Evolutionary conservation across 2,888 invertebrate genomes (phyloP).

Genomic region (Megalurothrips usitatus): DNA sequence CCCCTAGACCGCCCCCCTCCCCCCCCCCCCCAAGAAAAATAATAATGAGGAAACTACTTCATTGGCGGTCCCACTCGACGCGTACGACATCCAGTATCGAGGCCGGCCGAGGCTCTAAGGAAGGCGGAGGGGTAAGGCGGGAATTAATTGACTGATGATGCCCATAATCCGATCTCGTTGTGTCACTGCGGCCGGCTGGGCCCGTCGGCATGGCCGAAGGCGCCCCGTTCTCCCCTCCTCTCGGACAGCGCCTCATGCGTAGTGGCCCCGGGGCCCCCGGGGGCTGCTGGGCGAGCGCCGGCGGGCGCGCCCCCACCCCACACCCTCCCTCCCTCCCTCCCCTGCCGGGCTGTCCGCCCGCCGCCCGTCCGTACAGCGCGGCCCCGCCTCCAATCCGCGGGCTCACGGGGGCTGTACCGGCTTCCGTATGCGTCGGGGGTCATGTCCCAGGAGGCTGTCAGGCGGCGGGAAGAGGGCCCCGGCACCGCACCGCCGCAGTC

Average conservation of each 20-base stretch:
- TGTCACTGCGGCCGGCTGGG: background rate
- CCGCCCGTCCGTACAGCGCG: background rate
- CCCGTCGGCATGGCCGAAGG: too few species aligned
- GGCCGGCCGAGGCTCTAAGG: too few species aligned
- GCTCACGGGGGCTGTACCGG: background rate
- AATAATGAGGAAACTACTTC: too few species aligned
- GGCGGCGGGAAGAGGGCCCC: background rate
- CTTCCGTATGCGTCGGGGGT: slow-evolving; percentile 19
- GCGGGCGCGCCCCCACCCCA: background rate
- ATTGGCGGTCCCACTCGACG: too few species aligned
- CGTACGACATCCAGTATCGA: too few species aligned
- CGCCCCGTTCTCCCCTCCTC: too few species aligned
- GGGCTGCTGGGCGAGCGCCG: too few species aligned
- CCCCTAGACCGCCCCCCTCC: too few species aligned
- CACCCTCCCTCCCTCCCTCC: background rate
- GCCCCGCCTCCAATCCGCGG: background rate
- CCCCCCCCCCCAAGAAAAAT: too few species aligned
- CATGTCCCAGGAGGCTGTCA: slow-evolving; percentile 9
- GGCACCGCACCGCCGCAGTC: background rate
- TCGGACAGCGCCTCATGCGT: background rate
- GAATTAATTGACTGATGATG: slow-evolving; percentile 13
- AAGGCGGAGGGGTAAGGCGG: background rate
- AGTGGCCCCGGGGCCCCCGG: too few species aligned
- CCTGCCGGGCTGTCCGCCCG: background rate
- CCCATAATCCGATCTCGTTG: slow-evolving; percentile 3